phyloP scores from a whole-genome alignment of 2,888 invertebrate genomes.

The Lithophane ornitopus region DNA sequence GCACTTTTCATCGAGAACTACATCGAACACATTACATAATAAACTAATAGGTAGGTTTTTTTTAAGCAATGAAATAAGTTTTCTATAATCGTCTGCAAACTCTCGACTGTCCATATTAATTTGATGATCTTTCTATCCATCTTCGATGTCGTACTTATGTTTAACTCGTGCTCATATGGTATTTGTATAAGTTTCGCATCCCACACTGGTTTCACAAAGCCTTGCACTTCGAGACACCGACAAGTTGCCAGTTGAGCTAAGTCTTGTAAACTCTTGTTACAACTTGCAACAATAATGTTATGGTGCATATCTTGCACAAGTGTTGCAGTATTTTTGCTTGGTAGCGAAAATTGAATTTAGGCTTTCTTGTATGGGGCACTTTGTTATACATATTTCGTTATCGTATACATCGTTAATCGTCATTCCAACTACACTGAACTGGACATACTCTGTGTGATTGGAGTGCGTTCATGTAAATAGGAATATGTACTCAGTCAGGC shows the following conservation, averaged over 20 bases:
- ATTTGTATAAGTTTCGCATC: conserved; percentile 39
- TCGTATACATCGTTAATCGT: not conserved
- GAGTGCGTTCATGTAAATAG: not conserved
- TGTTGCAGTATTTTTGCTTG: conserved; percentile 4
- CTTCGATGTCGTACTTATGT: not conserved
- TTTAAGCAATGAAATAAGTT: not conserved
- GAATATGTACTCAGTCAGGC: not conserved
- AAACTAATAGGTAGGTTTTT: not conserved
- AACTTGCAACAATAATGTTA: conserved; percentile 41
- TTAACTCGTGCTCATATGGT: conserved; percentile 6
- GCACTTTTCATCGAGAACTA: not conserved
- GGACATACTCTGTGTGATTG: not conserved
- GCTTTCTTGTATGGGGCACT: no score
- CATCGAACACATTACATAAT: not conserved
- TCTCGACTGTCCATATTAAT: not conserved
- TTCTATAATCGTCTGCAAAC: not conserved
- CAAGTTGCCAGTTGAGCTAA: conserved; percentile 47
- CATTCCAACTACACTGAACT: not conserved
- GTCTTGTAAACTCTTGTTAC: conserved; percentile 49
- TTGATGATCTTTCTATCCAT: not conserved
- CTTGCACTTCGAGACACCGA: conserved; percentile 30
- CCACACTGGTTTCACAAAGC: conserved; percentile 39
- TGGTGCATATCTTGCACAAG: conserved; percentile 17
- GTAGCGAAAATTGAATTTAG: not conserved
- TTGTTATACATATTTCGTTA: not conserved